Evolutionary conservation across 2,888 invertebrate genomes (phyloP).

Genomic region (Elysia crispata): DNA sequence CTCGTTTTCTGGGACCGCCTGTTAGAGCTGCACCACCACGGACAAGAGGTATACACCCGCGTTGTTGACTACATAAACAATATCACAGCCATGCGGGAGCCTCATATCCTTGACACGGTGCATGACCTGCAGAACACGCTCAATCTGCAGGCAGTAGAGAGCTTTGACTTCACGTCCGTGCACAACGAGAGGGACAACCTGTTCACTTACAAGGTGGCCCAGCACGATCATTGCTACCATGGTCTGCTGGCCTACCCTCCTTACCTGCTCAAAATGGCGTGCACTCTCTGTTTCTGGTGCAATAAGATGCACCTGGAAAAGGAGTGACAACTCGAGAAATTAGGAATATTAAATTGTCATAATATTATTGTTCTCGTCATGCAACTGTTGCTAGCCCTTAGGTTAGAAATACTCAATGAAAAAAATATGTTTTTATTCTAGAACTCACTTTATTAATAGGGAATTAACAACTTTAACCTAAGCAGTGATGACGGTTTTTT

Average conservation of each 20-base stretch:
- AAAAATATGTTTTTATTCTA: too few species aligned
- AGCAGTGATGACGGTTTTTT: too few species aligned
- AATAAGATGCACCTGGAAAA: slow-evolving; percentile 67
- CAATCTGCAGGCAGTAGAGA: slow-evolving; percentile 58
- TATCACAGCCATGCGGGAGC: slow-evolving; percentile 66
- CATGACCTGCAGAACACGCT: slow-evolving; percentile 64
- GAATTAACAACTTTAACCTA: too few species aligned
- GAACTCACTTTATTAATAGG: too few species aligned
- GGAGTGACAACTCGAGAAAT: slow-evolving; percentile 14
- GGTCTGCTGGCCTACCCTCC: slow-evolving; percentile 71
- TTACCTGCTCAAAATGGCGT: slow-evolving; percentile 62
- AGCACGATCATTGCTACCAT: slow-evolving; percentile 65
- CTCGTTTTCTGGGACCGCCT: slow-evolving; percentile 66
- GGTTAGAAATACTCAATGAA: too few species aligned
- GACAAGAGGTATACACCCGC: slow-evolving; percentile 61
- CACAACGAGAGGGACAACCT: slow-evolving; percentile 70
- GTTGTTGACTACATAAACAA: slow-evolving; percentile 64
- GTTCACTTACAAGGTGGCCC: slow-evolving; percentile 69
- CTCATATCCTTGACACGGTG: slow-evolving; percentile 63
- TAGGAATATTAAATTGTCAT: background rate
- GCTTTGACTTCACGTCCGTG: slow-evolving; percentile 65
- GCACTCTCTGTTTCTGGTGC: slow-evolving; percentile 64
- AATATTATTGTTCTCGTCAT: too few species aligned
- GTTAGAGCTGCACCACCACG: slow-evolving; percentile 61
- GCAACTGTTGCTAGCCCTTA: background rate